Evolutionary conservation across 2,797 vertebrate species (phyloP).

Genomic region (Sebastes vulpes): DNA sequence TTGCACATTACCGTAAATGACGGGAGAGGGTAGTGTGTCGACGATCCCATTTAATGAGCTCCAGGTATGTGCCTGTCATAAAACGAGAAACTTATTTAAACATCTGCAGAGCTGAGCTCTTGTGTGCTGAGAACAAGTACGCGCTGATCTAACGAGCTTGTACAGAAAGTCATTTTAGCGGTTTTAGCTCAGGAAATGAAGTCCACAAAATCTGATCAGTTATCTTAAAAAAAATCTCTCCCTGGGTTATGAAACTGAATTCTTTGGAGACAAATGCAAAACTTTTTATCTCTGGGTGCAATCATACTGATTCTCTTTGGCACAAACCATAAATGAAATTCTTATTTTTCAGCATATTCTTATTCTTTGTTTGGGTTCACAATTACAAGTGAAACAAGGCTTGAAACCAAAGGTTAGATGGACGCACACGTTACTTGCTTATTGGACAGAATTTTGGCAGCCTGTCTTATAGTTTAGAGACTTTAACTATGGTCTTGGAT

Average conservation of each 20-base stretch:
- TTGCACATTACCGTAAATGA: conserved; percentile 61
- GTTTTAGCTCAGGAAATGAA: not conserved
- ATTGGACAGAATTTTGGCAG: not conserved
- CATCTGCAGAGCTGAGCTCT: conserved; percentile 16
- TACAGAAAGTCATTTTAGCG: not conserved
- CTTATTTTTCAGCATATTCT: not conserved
- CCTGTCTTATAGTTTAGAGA: not conserved
- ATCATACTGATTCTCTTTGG: not conserved
- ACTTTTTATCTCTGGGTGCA: not conserved
- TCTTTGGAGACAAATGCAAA: not conserved
- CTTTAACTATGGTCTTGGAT: not conserved
- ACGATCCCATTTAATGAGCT: conserved; percentile 54
- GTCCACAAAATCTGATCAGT: not conserved
- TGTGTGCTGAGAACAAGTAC: not conserved
- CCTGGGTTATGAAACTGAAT: not conserved
- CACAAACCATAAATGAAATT: not conserved
- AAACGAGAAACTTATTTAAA: conserved; percentile 44
- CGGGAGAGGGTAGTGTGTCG: conserved; percentile 31
- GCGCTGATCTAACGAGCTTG: not conserved
- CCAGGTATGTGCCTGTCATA: conserved; percentile 65
- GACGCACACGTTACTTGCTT: not conserved
- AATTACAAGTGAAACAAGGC: not conserved
- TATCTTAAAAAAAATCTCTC: not conserved
- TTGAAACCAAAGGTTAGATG: not conserved
- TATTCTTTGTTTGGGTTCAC: not conserved